These are phyloP conservation scores for Gymnocephalus cernua DNA, from an alignment of 2,113 vertebrate species.

Conservation along the genomic window DNA sequence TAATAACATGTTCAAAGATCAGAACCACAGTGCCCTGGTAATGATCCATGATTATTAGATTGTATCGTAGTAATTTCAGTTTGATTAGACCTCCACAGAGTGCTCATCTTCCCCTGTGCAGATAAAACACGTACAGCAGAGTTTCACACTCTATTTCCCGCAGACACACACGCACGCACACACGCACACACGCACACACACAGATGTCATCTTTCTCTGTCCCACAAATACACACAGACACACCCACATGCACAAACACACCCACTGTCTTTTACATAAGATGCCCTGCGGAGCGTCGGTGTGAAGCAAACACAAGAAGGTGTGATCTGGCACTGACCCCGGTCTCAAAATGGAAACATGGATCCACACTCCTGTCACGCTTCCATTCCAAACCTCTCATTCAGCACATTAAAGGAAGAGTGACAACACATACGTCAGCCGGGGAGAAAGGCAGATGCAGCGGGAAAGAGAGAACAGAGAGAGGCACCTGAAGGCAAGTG, in stretches of 20 bases:
- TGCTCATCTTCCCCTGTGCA: not conserved
- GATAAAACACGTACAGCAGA: not conserved
- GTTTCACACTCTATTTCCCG: not conserved
- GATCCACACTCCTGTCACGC: constrained; percentile 32
- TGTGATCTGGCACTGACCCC: constrained; percentile 59
- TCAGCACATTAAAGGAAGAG: constrained; percentile 19
- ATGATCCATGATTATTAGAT: not conserved
- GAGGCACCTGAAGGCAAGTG: not conserved
- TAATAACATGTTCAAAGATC: not conserved
- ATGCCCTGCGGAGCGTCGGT: not conserved
- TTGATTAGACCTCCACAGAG: not conserved
- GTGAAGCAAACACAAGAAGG: constrained; percentile 36
- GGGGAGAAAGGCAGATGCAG: constrained; percentile 2
- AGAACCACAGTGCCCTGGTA: not conserved
- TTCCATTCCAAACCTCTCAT: constrained; percentile 15
- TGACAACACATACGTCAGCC: constrained; percentile 7
- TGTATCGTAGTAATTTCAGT: not conserved
- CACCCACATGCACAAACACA: constrained; percentile 2
- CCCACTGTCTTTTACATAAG: constrained; percentile 37
- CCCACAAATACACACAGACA: constrained; percentile 3
- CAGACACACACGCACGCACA: not conserved
- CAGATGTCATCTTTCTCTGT: not conserved
- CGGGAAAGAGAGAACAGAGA: not conserved
- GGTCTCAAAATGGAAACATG: constrained; percentile 53
- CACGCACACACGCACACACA: not conserved